Evolutionary conservation across 2,888 invertebrate genomes (phyloP).

Genomic region (Phragmatobia fuliginosa): DNA sequence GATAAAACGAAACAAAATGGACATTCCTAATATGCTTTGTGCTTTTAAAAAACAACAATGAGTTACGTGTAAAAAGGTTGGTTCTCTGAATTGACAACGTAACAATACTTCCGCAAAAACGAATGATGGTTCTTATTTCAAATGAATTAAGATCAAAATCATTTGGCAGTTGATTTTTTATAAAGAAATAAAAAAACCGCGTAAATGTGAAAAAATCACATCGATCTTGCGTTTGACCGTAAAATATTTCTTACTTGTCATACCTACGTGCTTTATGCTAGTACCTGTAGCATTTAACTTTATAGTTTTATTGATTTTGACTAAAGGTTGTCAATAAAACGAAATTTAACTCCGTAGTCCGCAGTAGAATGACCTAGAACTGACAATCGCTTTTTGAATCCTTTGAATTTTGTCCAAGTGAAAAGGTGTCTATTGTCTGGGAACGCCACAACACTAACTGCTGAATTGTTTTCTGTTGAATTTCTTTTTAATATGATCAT

Average conservation of each 20-base stretch:
- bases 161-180: constrained; percentile 6
- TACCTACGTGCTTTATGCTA: constrained; percentile 61
- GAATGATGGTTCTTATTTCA: constrained; percentile 13
- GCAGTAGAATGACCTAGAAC: neutral
- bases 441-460: too few relatives aligned
- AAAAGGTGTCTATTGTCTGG: too few relatives aligned
- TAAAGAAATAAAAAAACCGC: constrained; percentile 51
- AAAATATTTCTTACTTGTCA: constrained; percentile 43
- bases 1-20: constrained; percentile 78
- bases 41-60: constrained; percentile 78
- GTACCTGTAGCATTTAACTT: constrained; percentile 55
- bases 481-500: too few relatives aligned
- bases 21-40: constrained; percentile 82
- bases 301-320: constrained; percentile 8
- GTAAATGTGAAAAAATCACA: constrained; percentile 65
- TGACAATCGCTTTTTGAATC: neutral
- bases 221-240: constrained; percentile 72
- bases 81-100: constrained; percentile 52
- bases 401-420: too few relatives aligned
- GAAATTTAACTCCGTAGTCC: neutral
- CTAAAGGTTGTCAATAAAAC: neutral
- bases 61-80: constrained; percentile 61
- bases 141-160: constrained; percentile 11
- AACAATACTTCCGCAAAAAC: neutral
- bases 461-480: too few relatives aligned